phyloP scores from a whole-genome alignment of 2,888 invertebrate species.

The Drosophila prostipennis region DNA sequence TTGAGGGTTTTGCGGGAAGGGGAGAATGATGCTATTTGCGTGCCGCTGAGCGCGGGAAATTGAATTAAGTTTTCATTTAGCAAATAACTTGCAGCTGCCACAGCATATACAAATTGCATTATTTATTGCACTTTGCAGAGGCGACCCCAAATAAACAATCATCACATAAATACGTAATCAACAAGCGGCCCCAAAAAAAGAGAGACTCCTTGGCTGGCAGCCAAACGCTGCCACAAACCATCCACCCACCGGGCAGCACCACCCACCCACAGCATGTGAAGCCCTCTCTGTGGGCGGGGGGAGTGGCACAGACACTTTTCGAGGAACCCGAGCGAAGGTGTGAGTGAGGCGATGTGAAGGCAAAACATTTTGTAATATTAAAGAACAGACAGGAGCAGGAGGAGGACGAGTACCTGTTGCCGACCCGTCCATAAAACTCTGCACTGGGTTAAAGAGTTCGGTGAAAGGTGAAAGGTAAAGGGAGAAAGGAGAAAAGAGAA shows the following conservation, averaged over 20 bases:
- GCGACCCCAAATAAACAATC: conserved; percentile 48
- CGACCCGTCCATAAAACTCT: conserved; percentile 9
- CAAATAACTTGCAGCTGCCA: conserved; percentile 42
- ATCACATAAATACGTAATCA: conserved; percentile 52
- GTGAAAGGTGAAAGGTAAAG: neutral
- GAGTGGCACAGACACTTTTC: conserved; percentile 17
- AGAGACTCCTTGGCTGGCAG: conserved; percentile 39
- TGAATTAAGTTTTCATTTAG: conserved; percentile 55
- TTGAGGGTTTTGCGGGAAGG: neutral
- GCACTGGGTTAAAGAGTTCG: neutral
- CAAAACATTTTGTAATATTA: conserved; percentile 51
- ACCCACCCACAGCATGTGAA: conserved; percentile 35
- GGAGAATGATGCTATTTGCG: conserved; percentile 3
- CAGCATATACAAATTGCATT: conserved; percentile 52
- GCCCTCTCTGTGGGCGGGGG: conserved; percentile 4
- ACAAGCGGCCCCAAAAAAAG: conserved; percentile 32
- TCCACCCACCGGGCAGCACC: neutral
- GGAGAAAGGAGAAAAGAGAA: conserved; percentile 17
- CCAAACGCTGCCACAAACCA: conserved; percentile 21
- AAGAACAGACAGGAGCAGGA: conserved; percentile 19
- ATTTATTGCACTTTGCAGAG: conserved; percentile 48
- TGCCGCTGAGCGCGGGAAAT: conserved; percentile 41
- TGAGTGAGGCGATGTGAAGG: conserved; percentile 39
- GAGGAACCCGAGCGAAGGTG: conserved; percentile 4
- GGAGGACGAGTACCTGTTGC: conserved; percentile 36